Evolutionary conservation across 1,140 invertebrate genomes (phyloP), one percentile per base, ranked within the genome.

Genomic region (Orchestia grillus): DNA sequence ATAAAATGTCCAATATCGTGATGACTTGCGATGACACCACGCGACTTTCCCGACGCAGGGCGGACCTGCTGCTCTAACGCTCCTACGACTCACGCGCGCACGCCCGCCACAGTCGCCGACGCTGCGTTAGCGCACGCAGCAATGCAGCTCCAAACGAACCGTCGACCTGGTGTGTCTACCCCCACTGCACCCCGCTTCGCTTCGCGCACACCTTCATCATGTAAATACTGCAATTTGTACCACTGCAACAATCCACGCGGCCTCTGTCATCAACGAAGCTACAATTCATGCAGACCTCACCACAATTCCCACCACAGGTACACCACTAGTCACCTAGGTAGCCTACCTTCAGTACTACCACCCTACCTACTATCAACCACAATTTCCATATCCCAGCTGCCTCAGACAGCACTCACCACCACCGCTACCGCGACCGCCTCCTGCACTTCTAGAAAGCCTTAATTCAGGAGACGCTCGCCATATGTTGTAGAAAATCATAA

Each of bases 1-100:
- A 77, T 77, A 77, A 77, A 77, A 77, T 77, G 62, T 77, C 62
- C 62, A 77, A 77, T 77, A 77, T 77, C 62, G 62, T 77, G 62
- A 77, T 77, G 62, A 77, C 62, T 77, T 36, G 62, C 62, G 62
- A 77, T 77, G 62, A 77, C 62, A 77, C 62, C 62, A 77, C 62
- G 62, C 62, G 28, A 77, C 62, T 77, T 77, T 77, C 62, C 62
- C 62, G 62, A 53, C n/a, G n/a, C n/a, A n/a, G n/a, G n/a, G n/a
- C n/a, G n/a, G n/a, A 53, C 28, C 11, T 77, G 62, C 62, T 23
- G 11, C 62, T 3, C 28, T 28, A 77, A 28, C 11, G 11, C 62
- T 77, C 1, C 11, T 77, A 19, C 47, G 19, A 6, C 47, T 53
- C 47, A 53, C 47, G 47, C 47, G 28, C 11, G 62, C 62, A 77